Conservation (phyloP, 2,888 invertebrate genomes). For the Danaus chrysippus region DNA sequence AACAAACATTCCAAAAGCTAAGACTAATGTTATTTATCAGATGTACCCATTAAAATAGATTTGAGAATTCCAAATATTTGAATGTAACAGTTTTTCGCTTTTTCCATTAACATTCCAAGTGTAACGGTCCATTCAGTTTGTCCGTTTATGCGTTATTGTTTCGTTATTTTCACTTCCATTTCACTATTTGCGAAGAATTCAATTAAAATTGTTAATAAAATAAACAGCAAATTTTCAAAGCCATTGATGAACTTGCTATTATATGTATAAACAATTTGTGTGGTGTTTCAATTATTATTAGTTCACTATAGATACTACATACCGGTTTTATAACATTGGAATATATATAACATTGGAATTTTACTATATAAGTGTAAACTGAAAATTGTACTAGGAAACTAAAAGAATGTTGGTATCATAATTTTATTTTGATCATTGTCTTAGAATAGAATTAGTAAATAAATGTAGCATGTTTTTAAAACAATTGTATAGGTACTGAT, state of each 20-base stretch:
- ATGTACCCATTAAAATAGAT: constrained; percentile 28
- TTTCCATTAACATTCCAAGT: constrained; percentile 36
- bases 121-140: constrained; percentile 34
- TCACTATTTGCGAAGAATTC: constrained; percentile 24
- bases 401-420: no score
- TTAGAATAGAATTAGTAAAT: no score
- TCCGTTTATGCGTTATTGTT: constrained; percentile 32
- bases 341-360: no score
- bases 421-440: no score
- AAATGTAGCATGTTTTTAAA: no score
- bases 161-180: constrained; percentile 21
- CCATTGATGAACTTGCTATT: background rate
- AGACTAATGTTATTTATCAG: constrained; percentile 12
- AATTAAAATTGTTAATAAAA: constrained; percentile 16
- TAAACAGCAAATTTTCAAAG: background rate
- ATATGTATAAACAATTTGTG: no score
- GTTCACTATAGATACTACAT: no score
- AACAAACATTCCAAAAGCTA: background rate
- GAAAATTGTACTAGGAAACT: no score
- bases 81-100: constrained; percentile 34
- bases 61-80: constrained; percentile 28
- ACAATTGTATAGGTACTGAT: no score
- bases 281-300: no score
- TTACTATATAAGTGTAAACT: no score
- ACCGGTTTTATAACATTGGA: no score